Percentiles rank a stretch among this genome's conserved stretches.
These are phyloP conservation scores for Tonatia bakeri DNA, from an alignment of 2,113 vertebrate species.

Conservation along the genomic window DNA sequence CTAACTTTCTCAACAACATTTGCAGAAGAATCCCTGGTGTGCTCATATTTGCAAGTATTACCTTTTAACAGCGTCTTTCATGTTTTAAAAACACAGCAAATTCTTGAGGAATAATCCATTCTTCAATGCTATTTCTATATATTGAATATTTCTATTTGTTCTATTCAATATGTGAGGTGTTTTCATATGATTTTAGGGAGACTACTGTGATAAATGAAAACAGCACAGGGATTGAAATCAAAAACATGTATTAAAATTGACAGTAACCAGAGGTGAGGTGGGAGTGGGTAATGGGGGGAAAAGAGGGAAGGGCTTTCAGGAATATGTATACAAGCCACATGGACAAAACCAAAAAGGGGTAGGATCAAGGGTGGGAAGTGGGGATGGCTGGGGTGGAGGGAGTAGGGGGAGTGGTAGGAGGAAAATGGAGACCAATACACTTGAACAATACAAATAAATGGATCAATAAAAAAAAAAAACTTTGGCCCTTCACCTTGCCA, in stretches of 20 bases:
- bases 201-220: neutral
- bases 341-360: too few relatives aligned
- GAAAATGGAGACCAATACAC: too few relatives aligned
- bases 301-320: too few relatives aligned
- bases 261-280: too few relatives aligned
- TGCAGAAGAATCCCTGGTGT: neutral
- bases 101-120: neutral
- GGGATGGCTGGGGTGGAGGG: too few relatives aligned
- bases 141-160: neutral
- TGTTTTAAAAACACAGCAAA: slow-evolving; percentile 47
- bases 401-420: too few relatives aligned
- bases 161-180: neutral
- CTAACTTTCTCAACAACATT: slow-evolving; percentile 58
- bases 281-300: too few relatives aligned
- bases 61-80: neutral
- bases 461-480: neutral
- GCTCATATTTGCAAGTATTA: neutral
- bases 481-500: neutral
- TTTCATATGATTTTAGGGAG: neutral
- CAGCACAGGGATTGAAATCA: neutral
- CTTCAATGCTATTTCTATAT: neutral
- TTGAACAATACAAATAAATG: too few relatives aligned
- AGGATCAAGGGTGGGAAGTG: too few relatives aligned
- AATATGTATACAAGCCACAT: too few relatives aligned
- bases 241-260: neutral